phyloP scores from a whole-genome alignment of 2,113 vertebrate species.

The Capreolus pygargus region DNA sequence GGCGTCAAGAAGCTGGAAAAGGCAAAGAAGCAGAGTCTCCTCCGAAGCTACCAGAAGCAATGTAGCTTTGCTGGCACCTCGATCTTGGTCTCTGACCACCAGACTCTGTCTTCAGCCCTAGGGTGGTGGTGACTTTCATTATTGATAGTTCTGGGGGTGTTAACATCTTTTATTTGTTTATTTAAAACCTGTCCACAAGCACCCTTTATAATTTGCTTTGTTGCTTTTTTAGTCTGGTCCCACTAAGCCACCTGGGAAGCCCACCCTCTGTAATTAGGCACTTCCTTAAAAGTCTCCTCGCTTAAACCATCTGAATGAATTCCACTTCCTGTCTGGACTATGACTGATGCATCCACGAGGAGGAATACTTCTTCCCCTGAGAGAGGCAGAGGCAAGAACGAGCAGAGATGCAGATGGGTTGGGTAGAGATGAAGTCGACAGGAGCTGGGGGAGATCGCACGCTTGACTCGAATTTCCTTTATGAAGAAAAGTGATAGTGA shows the following conservation, averaged over 20 bases:
- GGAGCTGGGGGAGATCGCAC: background rate
- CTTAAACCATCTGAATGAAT: background rate
- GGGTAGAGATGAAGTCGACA: background rate
- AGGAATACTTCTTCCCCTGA: background rate
- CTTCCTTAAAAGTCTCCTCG: background rate
- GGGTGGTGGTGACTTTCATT: background rate
- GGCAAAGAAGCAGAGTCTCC: background rate
- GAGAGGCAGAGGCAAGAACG: background rate
- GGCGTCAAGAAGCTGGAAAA: rapidly evolving
- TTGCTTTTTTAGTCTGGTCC: background rate
- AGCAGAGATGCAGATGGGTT: background rate
- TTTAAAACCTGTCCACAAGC: background rate
- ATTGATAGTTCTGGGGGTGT: background rate
- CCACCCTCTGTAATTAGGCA: background rate
- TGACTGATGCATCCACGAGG: background rate
- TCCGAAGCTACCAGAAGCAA: background rate
- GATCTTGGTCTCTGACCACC: background rate
- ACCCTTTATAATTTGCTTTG: background rate
- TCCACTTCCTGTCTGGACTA: background rate
- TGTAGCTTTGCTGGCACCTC: background rate
- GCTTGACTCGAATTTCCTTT: background rate
- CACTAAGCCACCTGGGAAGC: background rate
- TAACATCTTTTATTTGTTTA: background rate
- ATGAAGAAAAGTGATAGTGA: background rate
- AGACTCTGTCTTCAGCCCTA: background rate